These are phyloP conservation scores for Anoplius nigerrimus DNA, from an alignment of 2,888 invertebrate species.

Conservation along the genomic window DNA sequence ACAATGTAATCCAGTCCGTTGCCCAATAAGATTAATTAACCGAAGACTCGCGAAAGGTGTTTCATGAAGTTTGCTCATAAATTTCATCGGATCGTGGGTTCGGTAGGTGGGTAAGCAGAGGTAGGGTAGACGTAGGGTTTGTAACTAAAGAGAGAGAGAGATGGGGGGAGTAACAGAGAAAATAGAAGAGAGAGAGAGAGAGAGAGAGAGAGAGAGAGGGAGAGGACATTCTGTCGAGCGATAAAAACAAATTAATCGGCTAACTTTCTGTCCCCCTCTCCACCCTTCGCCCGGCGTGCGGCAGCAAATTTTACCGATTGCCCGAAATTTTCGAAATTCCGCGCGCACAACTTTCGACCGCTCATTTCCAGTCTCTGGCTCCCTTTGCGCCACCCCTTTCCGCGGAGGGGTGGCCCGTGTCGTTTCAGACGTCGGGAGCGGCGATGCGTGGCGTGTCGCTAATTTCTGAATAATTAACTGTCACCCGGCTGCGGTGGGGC, in stretches of 20 bases:
- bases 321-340: conserved; percentile 34
- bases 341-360: conserved; percentile 24
- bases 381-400: too few species aligned
- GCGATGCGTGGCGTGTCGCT: conserved; percentile 33
- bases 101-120: neutral
- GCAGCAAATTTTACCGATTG: conserved; percentile 21
- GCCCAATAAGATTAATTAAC: too few species aligned
- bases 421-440: neutral
- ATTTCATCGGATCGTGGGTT: too few species aligned
- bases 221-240: neutral
- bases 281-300: too few species aligned
- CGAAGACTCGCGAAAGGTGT: too few species aligned
- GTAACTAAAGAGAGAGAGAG: neutral
- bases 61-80: too few species aligned
- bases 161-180: neutral
- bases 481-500: conserved; percentile 19
- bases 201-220: neutral
- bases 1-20: too few species aligned
- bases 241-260: too few species aligned
- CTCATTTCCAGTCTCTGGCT: neutral
- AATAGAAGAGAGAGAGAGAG: neutral
- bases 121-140: too few species aligned
- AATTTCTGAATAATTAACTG: conserved; percentile 49
- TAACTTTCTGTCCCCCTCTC: too few species aligned
- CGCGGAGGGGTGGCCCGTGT: too few species aligned